phyloP scores from a whole-genome alignment of 2,797 vertebrate genomes.

The Lemur catta region DNA sequence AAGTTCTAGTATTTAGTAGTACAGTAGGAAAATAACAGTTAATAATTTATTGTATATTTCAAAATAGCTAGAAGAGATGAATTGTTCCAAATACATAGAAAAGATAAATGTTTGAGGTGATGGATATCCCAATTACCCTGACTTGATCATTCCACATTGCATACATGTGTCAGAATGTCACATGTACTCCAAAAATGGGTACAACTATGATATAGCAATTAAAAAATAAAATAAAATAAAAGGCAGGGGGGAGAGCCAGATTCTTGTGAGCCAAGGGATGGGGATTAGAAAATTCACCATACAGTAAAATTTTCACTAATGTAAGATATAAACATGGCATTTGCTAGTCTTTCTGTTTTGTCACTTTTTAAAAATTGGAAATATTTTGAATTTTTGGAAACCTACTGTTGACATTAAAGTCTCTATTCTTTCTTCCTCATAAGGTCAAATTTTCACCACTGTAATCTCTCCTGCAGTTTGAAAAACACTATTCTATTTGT shows the following conservation, averaged over 20 bases:
- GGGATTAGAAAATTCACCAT: not conserved
- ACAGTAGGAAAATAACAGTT: too few species aligned
- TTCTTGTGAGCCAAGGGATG: not conserved
- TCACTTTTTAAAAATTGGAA: not conserved
- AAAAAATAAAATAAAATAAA: not conserved
- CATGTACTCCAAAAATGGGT: too few species aligned
- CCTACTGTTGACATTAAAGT: not conserved
- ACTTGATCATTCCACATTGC: too few species aligned
- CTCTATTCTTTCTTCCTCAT: not conserved
- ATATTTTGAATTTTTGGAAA: not conserved
- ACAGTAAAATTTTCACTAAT: not conserved
- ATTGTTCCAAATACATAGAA: too few species aligned
- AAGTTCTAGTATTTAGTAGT: too few species aligned
- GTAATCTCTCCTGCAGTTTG: not conserved
- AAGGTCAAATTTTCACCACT: not conserved
- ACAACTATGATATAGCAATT: too few species aligned
- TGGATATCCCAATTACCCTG: too few species aligned
- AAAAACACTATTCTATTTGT: not conserved
- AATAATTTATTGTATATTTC: too few species aligned
- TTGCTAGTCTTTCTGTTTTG: not conserved
- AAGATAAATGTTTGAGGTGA: too few species aligned
- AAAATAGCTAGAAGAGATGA: too few species aligned
- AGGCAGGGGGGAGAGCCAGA: too few species aligned
- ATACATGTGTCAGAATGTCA: too few species aligned
- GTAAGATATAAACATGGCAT: not conserved